Evolutionary conservation across 2,888 invertebrate species (phyloP), one percentile per base, ranked within the genome.

Genomic region (Bugula neritina): DNA sequence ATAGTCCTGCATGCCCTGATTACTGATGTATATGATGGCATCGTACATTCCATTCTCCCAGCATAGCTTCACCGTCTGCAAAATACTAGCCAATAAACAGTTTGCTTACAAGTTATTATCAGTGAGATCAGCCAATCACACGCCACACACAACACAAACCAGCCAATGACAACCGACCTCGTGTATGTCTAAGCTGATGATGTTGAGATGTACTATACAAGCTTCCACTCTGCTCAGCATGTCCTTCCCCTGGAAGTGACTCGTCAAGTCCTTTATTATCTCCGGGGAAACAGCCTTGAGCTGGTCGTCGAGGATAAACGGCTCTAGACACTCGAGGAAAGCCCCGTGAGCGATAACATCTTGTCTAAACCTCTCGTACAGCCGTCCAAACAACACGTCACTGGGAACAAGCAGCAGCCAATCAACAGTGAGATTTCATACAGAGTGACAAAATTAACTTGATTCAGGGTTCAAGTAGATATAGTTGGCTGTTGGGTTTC

Each of bases 111-210:
- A n/a, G n/a, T n/a, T n/a, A n/a, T n/a, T 17, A 43, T 10, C 43
- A 43, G 43, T 10, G 5, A 43, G 43, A 43, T 17, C 17, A 43
- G 43, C 43, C 43, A 43, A 17, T 43, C 43, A 43, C 43, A 43
- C 10, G 17, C 17, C 43, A 43, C n/a, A n/a, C n/a, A n/a, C n/a
- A n/a, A n/a, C n/a, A n/a, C n/a, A n/a, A n/a, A n/a, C n/a, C n/a
- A n/a, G n/a, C n/a, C n/a, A n/a, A n/a, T n/a, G n/a, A n/a, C 10
- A 17, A 43, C 43, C 71, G 74, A 85, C 89, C 84, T 91, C 91
- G 83, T 92, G 90, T 27, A 92, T 86, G 83, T 92, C 92, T 72
- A 92, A 84, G 75, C 90, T 90, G 69, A 87, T 87, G 77, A 92
- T 89, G 76, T 91, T 90, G 74, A 92, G 85, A 76, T 90, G 89